phyloP scores from a whole-genome alignment of 2,888 invertebrate genomes.

The Himalopsyche kuldschensis region DNA sequence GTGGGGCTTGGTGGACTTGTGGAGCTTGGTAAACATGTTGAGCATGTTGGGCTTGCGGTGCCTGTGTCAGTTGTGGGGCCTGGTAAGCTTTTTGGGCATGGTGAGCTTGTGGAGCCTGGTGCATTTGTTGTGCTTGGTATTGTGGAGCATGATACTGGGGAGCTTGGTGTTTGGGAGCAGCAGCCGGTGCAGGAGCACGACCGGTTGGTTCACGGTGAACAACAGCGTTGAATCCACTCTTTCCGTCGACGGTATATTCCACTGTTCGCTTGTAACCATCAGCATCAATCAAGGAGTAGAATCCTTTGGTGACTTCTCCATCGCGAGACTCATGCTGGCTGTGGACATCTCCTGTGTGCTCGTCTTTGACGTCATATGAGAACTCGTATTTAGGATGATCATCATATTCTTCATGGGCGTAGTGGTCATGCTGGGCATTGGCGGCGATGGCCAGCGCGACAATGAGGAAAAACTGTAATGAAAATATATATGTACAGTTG shows the following conservation, averaged over 20 bases:
- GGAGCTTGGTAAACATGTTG: neutral
- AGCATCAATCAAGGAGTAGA: constrained; percentile 59
- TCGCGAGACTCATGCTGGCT: constrained; percentile 60
- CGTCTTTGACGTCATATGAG: constrained; percentile 62
- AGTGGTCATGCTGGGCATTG: constrained; percentile 8
- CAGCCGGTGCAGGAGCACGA: constrained; percentile 36
- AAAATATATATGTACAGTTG: neutral
- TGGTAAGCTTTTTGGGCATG: neutral
- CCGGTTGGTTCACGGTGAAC: constrained; percentile 48
- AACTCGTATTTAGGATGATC: constrained; percentile 62
- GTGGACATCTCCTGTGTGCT: constrained; percentile 62
- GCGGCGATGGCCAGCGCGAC: neutral
- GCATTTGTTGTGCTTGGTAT: neutral
- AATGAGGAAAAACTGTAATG: neutral
- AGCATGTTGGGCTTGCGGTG: neutral
- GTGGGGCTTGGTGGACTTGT: neutral
- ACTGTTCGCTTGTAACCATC: constrained; percentile 62
- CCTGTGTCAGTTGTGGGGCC: neutral
- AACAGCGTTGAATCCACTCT: constrained; percentile 58
- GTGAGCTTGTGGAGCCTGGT: neutral
- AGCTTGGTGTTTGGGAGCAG: constrained; percentile 39
- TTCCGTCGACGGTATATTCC: constrained; percentile 55
- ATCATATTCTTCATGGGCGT: constrained; percentile 11
- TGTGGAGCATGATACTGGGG: neutral
- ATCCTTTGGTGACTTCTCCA: constrained; percentile 61